phyloP scores from a whole-genome alignment of 2,113 vertebrate genomes.

The Corythornis vintsioides region DNA sequence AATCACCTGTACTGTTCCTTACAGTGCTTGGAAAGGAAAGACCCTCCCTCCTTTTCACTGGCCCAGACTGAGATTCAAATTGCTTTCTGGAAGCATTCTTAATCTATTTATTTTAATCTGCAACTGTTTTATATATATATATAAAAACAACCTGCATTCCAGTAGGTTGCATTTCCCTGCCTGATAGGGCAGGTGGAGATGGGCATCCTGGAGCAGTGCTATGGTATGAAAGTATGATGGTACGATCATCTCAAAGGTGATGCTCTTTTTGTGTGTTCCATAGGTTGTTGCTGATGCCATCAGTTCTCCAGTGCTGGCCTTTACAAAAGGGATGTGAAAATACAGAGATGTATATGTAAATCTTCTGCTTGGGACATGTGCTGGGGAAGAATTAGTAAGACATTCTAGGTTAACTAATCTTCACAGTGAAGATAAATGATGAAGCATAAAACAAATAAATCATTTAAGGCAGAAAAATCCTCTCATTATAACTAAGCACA shows the following conservation, averaged over 20 bases:
- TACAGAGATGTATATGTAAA: neutral
- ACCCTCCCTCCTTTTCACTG: neutral
- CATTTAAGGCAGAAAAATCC: neutral
- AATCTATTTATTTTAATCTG: neutral
- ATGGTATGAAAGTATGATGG: conserved; percentile 71
- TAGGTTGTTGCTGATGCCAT: conserved; percentile 74
- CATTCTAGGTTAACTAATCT: neutral
- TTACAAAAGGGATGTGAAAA: neutral
- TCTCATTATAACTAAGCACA: neutral
- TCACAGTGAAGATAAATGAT: neutral
- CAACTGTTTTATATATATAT: neutral
- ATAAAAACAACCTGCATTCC: conserved; percentile 19
- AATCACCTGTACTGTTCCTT: neutral
- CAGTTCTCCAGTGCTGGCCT: conserved; percentile 85
- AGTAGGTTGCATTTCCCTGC: conserved; percentile 83
- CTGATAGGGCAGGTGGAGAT: conserved; percentile 85
- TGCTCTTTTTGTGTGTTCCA: conserved; percentile 20
- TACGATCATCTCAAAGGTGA: conserved; percentile 78
- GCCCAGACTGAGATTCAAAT: neutral
- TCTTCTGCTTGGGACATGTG: neutral
- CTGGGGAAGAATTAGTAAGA: neutral
- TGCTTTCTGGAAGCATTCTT: neutral
- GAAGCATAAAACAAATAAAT: neutral
- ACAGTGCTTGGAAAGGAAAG: neutral
- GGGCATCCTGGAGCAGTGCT: conserved; percentile 83